A percentile compares a stretch with the other conserved stretches of the same genome.
Conservation (phyloP, 2,113 vertebrate genomes). For the Pardalotus punctatus region DNA sequence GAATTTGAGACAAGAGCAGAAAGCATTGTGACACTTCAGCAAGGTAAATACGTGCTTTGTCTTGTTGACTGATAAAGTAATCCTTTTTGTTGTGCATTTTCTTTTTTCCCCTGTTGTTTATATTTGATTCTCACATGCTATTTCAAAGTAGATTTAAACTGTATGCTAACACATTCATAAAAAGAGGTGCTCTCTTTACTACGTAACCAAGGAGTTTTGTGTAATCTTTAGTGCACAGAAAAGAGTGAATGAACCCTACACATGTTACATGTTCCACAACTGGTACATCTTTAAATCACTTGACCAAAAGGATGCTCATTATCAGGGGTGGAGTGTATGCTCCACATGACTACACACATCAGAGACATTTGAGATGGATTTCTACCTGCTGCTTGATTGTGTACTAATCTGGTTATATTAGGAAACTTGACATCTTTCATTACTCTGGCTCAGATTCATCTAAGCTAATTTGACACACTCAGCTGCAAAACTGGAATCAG, state of each 20-base stretch:
- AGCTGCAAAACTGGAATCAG: not conserved
- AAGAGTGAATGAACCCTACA: not conserved
- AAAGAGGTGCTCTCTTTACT: rapidly evolving
- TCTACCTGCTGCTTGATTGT: not conserved
- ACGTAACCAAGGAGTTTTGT: not conserved
- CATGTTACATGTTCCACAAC: not conserved
- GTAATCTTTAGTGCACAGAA: not conserved
- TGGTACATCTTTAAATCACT: not conserved
- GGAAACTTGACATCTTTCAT: not conserved
- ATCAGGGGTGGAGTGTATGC: not conserved
- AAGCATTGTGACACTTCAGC: not conserved
- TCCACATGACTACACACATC: not conserved
- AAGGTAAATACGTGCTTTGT: not conserved
- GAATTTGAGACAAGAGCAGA: not conserved
- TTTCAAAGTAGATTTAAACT: not conserved
- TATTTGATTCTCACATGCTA: not conserved
- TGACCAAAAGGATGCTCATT: not conserved
- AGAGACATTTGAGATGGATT: not conserved
- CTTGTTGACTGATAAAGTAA: not conserved
- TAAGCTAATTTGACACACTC: not conserved
- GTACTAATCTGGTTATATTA: not conserved
- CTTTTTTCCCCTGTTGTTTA: not conserved
- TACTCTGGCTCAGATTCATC: not conserved
- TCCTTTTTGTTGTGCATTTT: not conserved
- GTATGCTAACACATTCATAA: not conserved